These are phyloP conservation scores for Acanthosepion pharaonis DNA, from an alignment of 2,888 invertebrate species.

Conservation along the genomic window DNA sequence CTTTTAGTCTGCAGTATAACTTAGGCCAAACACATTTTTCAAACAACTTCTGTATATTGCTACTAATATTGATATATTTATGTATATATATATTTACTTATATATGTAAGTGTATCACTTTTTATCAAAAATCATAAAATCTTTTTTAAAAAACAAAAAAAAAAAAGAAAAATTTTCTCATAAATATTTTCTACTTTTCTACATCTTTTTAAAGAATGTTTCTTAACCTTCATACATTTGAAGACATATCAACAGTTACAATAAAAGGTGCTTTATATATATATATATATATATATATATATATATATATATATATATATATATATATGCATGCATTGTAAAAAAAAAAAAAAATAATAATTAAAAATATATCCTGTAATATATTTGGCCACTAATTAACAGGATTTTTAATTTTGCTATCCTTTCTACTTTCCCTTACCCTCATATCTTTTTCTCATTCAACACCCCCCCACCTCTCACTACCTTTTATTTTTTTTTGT, in stretches of 20 bases:
- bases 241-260: background rate
- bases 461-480: no score
- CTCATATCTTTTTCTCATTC: background rate
- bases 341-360: background rate
- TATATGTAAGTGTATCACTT: background rate
- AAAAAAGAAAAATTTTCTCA: background rate
- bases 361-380: background rate
- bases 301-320: background rate
- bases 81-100: background rate
- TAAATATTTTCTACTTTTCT: slow-evolving; percentile 2
- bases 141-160: background rate
- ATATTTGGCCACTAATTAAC: background rate
- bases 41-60: slow-evolving; percentile 33
- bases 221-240: background rate
- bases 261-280: background rate
- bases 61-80: background rate
- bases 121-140: background rate
- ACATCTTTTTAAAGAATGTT: background rate
- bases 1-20: background rate
- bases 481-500: background rate
- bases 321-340: background rate
- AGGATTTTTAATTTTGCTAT: background rate
- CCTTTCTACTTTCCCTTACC: background rate
- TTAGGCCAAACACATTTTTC: background rate
- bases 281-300: background rate